Base-by-base conservation (phyloP, 2,888 invertebrate species). In the Drosophila mayaguana region DNA sequence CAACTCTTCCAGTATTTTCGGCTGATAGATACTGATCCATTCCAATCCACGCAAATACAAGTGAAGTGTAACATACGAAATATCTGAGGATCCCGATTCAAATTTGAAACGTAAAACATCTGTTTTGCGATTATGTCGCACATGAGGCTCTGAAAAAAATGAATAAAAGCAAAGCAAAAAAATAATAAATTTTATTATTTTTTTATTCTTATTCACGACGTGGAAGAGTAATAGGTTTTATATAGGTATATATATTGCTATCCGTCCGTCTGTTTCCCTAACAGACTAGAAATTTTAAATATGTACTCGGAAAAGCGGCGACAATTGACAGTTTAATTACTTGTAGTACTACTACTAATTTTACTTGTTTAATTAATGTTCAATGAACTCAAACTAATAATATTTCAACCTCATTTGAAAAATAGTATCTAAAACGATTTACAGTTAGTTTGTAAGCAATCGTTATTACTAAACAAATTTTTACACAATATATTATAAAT, bases 31-130 rank as follows among this genome's bases (percentile, higher is more conserved):
- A 7, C 71, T 80, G 20, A 92, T 88, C 93, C 93, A 92, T 38
- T 92, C 91, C 45, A 81, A 78, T 1, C 93, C 93, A 28, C 92
- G 91, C 53, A 93, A 76, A 69, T 91, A 92, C 43, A 93, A 57
- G 62, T 93, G 91, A 3, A 93, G 73, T 9, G 91, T 88, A 2
- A 92, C 89, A 57, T 89, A 90, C 0, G 92, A 90, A 28, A 93
- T 88, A 3, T 88, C 89, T 2, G 91, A 83, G 55, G 90, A 88
- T 50, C 77, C 88, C n/a, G 77, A 83, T 18, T 88, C 88, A 46
- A 92, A 83, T 66, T 90, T 86, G 69, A 93, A 93, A 36, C 90
- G 88, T 8, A 93, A 81, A 32, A 92, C 83, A 50, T 93, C 93
- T 2, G 86, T 64, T 48, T 89, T 92, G 4, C 90, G 91, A 72